phyloP scores from a whole-genome alignment of 2,797 vertebrate species.

The Coranthus polyacanthus region DNA sequence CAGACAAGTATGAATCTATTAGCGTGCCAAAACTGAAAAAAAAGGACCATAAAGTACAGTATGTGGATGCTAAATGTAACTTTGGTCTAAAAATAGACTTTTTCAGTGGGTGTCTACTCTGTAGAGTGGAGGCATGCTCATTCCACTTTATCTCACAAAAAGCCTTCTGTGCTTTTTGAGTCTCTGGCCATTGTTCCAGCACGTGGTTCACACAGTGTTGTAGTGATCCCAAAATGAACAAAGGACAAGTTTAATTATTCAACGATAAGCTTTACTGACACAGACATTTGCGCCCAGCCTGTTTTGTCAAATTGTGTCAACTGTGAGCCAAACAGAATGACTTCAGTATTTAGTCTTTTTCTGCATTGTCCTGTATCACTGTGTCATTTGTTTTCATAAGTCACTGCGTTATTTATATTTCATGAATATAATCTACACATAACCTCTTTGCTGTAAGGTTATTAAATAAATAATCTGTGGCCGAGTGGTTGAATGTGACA shows the following conservation, averaged over 20 bases:
- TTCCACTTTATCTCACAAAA: slow-evolving; percentile 25
- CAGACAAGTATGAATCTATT: neutral
- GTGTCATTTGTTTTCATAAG: neutral
- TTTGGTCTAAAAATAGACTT: slow-evolving; percentile 49
- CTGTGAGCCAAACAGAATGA: no score
- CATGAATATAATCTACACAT: neutral
- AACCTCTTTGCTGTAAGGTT: slow-evolving; percentile 7
- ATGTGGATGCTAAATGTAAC: slow-evolving; percentile 31
- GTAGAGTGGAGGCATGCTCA: slow-evolving; percentile 20
- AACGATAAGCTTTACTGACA: neutral
- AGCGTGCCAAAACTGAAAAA: neutral
- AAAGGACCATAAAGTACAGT: slow-evolving; percentile 7
- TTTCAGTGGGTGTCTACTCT: slow-evolving; percentile 41
- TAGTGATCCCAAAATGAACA: neutral
- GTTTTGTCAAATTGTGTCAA: no score
- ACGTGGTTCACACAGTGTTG: neutral
- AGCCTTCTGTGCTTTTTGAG: neutral
- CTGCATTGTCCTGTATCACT: neutral
- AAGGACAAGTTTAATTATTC: neutral
- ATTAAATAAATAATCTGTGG: slow-evolving; percentile 3
- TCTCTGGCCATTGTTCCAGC: neutral
- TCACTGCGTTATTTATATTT: neutral
- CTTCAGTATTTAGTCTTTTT: neutral
- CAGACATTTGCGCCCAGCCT: neutral
- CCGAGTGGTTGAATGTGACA: neutral